Conservation (phyloP, 1,140 invertebrate species). For the Nylanderia fulva region DNA sequence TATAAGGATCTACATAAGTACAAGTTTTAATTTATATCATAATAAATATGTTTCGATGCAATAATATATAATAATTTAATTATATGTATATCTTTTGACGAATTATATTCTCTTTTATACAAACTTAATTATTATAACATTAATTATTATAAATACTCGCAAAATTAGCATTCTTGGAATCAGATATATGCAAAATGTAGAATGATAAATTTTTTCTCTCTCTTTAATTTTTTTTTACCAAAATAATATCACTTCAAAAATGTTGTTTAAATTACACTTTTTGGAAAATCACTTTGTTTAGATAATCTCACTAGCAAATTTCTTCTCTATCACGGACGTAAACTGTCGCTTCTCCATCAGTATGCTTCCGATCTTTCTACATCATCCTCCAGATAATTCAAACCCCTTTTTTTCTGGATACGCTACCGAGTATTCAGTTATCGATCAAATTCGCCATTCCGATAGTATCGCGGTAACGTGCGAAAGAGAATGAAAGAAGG, state of each 20-base stretch:
- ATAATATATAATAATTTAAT: conserved; percentile 4
- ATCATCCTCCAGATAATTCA: conserved; percentile 12
- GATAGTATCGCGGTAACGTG: conserved; percentile 17
- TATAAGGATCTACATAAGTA: neutral
- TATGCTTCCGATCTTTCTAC: neutral
- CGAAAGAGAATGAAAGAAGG: conserved; percentile 17
- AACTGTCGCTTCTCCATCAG: neutral
- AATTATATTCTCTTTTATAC: neutral
- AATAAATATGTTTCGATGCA: neutral
- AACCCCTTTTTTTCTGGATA: neutral
- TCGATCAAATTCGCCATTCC: conserved; percentile 23
- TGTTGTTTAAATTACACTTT: neutral
- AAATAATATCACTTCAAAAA: neutral
- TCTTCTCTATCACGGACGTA: neutral
- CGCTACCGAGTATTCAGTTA: neutral
- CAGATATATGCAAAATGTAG: too few species aligned
- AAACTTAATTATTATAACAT: neutral
- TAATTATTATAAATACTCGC: neutral
- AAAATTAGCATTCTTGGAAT: neutral
- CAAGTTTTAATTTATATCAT: neutral
- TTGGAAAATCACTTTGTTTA: neutral
- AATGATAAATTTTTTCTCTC: too few species aligned
- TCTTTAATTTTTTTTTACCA: neutral
- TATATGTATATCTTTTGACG: too few species aligned
- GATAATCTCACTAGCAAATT: conserved; percentile 12